A percentile compares a stretch with the other conserved stretches of the same genome.
Evolutionary conservation across 1,140 invertebrate species (phyloP).

Genomic region (Carposina sasakii): DNA sequence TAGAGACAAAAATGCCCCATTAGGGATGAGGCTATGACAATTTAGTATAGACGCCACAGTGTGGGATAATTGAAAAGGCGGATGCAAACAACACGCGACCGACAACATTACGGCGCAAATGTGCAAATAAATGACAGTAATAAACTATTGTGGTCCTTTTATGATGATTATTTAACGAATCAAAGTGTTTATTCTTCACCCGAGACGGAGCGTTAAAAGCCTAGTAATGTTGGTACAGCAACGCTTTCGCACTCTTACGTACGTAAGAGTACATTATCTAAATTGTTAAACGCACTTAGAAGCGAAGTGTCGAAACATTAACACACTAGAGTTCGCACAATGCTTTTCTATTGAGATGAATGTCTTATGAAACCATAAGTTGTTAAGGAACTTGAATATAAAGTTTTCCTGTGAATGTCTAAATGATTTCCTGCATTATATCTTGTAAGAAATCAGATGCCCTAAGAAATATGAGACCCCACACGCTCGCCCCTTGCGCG

Average conservation of each 20-base stretch:
- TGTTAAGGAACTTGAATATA: no score
- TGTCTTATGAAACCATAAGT: no score
- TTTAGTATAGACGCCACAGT: slow-evolving; percentile 45
- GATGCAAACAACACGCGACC: slow-evolving; percentile 54
- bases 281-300: slow-evolving; percentile 58
- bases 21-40: slow-evolving; percentile 57
- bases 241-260: slow-evolving; percentile 30
- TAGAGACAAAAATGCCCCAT: slow-evolving; percentile 55
- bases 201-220: slow-evolving; percentile 30
- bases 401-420: no score
- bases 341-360: slow-evolving; percentile 18
- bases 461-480: slow-evolving; percentile 45
- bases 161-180: slow-evolving; percentile 35
- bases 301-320: slow-evolving; percentile 18
- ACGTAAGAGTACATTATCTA: slow-evolving; percentile 55
- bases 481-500: slow-evolving; percentile 42
- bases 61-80: slow-evolving; percentile 62
- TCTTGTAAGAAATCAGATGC: no score
- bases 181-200: slow-evolving; percentile 30
- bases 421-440: no score
- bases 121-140: slow-evolving; percentile 54
- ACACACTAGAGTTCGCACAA: slow-evolving; percentile 23
- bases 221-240: slow-evolving; percentile 28
- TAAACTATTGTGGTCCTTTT: slow-evolving; percentile 43
- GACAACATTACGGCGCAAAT: slow-evolving; percentile 32